Base-by-base conservation (phyloP, 2,113 vertebrate genomes). In the Scartelaos histophorus region DNA sequence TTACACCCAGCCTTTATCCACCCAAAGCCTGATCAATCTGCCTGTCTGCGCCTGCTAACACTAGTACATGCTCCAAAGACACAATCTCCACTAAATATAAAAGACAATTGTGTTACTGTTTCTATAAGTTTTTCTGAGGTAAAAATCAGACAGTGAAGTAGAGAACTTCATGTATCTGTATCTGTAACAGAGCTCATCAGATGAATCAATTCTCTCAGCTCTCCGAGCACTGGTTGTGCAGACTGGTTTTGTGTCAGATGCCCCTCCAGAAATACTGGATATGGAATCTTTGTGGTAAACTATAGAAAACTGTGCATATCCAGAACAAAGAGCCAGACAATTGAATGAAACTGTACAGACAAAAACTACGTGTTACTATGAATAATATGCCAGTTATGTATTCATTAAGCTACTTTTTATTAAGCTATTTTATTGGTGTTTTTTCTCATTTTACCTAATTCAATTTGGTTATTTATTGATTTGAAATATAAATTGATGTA, bases 1-100 rank as follows among this genome's bases (percentile, higher is more conserved):
- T 85, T 49, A 76, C 67, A 84, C 72, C 66, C 5, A 35, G 62
- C 43, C 67, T 82, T 83, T 62, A 80, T 82, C 83, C 84, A 79
- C 53, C 64, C 67, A 85, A 62, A 70, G 66, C 25, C 69, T 80
- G 74, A 75, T 76, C 67, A 53, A 56, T 35, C 62, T 78, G 80
- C 79, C 68, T 68, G 62, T 47, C 58, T 61, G 58, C 58, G 56
- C 15, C 60, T 61, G 15, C 25, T 12, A 22, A 21, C 2, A 22
- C 53, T 17, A 19, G 49, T 67, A 64, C 79, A 80, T 81, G 68
- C 24, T 35, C 46, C 68, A 70, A 29, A 62, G 73, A 34, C 29
- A 61, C 34, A 19, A 38, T 12, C 29, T 62, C 15, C 24, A 34
- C 16, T 34, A 61, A 60, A 15, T 34, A 17, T 5, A 34, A 16